phyloP scores from a whole-genome alignment of 30 jellyfish, hydroid and myxozoan species.

The Aurelia coerulea region DNA sequence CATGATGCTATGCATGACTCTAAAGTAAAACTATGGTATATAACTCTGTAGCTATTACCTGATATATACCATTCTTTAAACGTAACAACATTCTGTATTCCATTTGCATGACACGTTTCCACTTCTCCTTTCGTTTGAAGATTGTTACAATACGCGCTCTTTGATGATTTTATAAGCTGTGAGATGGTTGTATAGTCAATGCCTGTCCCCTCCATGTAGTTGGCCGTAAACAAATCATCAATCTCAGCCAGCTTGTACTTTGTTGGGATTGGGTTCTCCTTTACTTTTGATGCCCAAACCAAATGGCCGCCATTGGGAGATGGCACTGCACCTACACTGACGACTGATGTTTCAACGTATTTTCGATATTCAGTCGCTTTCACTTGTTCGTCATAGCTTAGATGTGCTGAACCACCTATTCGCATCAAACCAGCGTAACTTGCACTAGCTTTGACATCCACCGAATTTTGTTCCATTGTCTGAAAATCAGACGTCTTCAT shows the following conservation, averaged over 20 bases:
- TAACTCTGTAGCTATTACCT: too few relatives aligned
- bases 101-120: conserved; percentile 42
- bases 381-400: conserved; percentile 23
- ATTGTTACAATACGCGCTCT: conserved; percentile 21
- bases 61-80: too few relatives aligned
- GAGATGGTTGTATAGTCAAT: conserved; percentile 1
- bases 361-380: conserved; percentile 33
- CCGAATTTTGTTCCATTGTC: neutral
- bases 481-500: conserved; percentile 34
- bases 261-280: conserved; percentile 72
- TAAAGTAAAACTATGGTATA: too few relatives aligned
- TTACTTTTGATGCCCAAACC: conserved; percentile 76
- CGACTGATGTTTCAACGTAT: conserved; percentile 52
- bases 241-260: conserved; percentile 46
- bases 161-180: neutral
- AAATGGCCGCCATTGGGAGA: conserved; percentile 59
- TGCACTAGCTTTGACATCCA: conserved; percentile 53
- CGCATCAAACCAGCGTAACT: conserved; percentile 54
- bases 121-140: conserved; percentile 36
- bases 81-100: neutral
- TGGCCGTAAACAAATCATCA: conserved; percentile 53
- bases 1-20: too few relatives aligned
- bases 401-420: conserved; percentile 38
- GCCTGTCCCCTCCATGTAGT: conserved; percentile 54
- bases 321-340: conserved; percentile 74